phyloP scores from a whole-genome alignment of 1,140 invertebrate species.

The Aphidius ervi region DNA sequence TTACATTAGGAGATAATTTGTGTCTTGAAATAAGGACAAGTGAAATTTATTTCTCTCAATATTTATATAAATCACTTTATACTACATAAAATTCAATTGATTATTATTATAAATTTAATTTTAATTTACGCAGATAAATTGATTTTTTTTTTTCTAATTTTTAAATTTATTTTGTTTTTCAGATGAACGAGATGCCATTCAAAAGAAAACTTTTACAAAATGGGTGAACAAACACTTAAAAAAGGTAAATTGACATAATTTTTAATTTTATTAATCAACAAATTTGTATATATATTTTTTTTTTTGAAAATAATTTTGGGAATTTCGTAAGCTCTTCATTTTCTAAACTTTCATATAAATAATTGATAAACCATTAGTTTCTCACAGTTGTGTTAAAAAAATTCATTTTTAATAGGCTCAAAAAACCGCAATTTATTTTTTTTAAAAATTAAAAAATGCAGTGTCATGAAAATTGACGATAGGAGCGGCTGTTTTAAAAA shows the following conservation, averaged over 20 bases:
- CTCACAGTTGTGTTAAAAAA: too few species aligned
- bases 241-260: constrained; percentile 73
- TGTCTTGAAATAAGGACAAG: constrained; percentile 9
- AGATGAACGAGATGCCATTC: constrained; percentile 99
- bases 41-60: not conserved
- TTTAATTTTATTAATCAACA: not conserved
- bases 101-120: not conserved
- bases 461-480: too few species aligned
- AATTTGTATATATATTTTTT: too few species aligned
- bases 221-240: constrained; percentile 99
- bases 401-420: too few species aligned
- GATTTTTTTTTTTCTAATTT: constrained; percentile 12
- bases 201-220: constrained; percentile 99
- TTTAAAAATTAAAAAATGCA: too few species aligned
- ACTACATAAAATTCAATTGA: not conserved
- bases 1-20: too few species aligned
- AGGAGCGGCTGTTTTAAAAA: too few species aligned
- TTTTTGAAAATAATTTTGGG: too few species aligned
- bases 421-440: too few species aligned
- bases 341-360: too few species aligned
- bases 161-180: constrained; percentile 55
- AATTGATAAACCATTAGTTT: too few species aligned
- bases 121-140: not conserved
- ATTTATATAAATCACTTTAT: not conserved
- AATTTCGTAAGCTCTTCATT: too few species aligned